Evolutionary conservation across 2,797 vertebrate species (phyloP).

Genomic region (Pagetopsis macropterus): DNA sequence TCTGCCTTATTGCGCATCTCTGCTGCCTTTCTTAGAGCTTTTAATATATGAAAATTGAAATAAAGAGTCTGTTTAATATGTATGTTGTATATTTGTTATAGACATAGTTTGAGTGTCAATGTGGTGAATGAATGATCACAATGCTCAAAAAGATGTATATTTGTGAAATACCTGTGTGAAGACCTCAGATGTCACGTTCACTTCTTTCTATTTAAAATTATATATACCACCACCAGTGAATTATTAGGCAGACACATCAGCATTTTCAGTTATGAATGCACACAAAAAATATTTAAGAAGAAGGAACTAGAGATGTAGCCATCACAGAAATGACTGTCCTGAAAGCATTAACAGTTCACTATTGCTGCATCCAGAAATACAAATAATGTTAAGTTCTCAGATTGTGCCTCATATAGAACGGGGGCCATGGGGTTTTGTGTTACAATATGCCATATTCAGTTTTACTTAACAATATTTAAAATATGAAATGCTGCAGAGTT

Average conservation of each 20-base stretch:
- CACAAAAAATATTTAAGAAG: conserved; percentile 27
- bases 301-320: conserved; percentile 67
- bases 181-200: conserved; percentile 69
- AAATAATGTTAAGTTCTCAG: conserved; percentile 44
- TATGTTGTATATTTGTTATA: conserved; percentile 77
- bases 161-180: conserved; percentile 74
- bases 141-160: conserved; percentile 71
- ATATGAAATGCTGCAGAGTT: conserved; percentile 55
- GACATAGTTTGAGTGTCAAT: conserved; percentile 66
- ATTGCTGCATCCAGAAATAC: conserved; percentile 55
- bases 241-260: conserved; percentile 41
- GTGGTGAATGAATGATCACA: conserved; percentile 71
- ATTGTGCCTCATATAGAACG: conserved; percentile 50
- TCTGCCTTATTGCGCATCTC: conserved; percentile 93
- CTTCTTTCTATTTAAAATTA: conserved; percentile 53
- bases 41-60: conserved; percentile 78
- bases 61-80: conserved; percentile 74
- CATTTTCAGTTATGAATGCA: conserved; percentile 33
- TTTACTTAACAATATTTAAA: conserved; percentile 43
- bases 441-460: conserved; percentile 42
- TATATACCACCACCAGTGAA: conserved; percentile 42
- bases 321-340: conserved; percentile 44
- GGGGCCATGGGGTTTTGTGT: conserved; percentile 31
- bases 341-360: conserved; percentile 36
- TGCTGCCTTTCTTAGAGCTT: conserved; percentile 92